These are phyloP conservation scores for Spea multiplicata DNA, from an alignment of 2,113 vertebrate species.

Conservation along the genomic window DNA sequence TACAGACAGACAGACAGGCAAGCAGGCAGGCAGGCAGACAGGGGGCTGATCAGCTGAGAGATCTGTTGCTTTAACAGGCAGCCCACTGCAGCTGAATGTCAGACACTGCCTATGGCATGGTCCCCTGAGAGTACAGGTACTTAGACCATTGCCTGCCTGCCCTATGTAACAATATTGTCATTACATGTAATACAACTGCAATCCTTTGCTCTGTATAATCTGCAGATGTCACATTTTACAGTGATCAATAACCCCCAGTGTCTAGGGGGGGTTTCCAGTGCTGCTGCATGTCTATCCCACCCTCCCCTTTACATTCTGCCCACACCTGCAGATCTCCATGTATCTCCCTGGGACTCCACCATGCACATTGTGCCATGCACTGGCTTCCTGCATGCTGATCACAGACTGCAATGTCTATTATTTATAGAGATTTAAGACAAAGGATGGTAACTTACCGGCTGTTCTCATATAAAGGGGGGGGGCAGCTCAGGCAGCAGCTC, in stretches of 20 bases:
- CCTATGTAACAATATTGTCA: not conserved
- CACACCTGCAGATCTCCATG: conserved; percentile 30
- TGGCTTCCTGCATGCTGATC: conserved; percentile 29
- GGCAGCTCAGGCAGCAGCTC: conserved; percentile 29
- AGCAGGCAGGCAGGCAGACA: not conserved
- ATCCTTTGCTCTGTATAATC: not conserved
- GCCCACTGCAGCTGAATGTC: conserved; percentile 35
- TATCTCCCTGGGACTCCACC: conserved; percentile 1
- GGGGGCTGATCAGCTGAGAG: conserved; percentile 20
- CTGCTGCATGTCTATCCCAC: not conserved
- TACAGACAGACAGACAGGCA: not conserved
- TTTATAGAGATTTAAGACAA: conserved; percentile 40
- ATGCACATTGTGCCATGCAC: conserved; percentile 27
- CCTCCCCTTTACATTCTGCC: not conserved
- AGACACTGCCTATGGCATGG: conserved; percentile 29
- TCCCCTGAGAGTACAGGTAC: conserved; percentile 34
- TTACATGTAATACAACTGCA: not conserved
- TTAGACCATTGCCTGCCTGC: conserved; percentile 38
- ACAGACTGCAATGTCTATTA: conserved; percentile 33
- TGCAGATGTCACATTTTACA: conserved; percentile 8
- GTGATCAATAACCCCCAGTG: not conserved
- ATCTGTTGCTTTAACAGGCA: conserved; percentile 44
- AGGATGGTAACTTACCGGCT: conserved; percentile 38
- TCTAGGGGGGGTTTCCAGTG: not conserved
- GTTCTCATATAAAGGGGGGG: not conserved